These are phyloP conservation scores for Mirza zaza DNA, from an alignment of 2,113 vertebrate genomes.

Conservation along the genomic window DNA sequence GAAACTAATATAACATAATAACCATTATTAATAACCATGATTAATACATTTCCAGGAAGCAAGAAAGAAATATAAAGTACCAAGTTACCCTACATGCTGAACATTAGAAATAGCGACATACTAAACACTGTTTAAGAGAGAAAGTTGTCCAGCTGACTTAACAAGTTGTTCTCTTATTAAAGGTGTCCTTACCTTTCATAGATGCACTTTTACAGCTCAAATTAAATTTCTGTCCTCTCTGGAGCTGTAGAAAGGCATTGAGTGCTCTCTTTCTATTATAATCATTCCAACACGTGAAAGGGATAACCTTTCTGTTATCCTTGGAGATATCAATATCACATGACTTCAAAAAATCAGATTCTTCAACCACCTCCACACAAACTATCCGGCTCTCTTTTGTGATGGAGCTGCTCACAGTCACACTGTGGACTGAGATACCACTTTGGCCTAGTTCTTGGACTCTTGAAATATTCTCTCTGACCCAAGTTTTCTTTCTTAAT, in stretches of 20 bases:
- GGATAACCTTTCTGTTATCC: background rate
- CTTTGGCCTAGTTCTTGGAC: background rate
- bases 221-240: constrained; percentile 51
- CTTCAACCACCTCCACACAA: background rate
- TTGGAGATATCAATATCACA: background rate
- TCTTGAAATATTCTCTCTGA: background rate
- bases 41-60: background rate
- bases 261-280: constrained; percentile 30
- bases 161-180: background rate
- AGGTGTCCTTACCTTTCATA: background rate
- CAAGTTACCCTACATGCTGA: background rate
- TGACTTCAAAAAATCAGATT: background rate
- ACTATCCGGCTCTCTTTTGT: background rate
- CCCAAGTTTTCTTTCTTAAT: background rate
- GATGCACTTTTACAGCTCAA: background rate
- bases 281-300: constrained; percentile 30
- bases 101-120: background rate
- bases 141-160: constrained; percentile 30
- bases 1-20: background rate
- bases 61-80: background rate
- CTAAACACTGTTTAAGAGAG: background rate
- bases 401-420: background rate
- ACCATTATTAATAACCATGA: background rate
- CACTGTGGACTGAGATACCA: background rate
- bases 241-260: constrained; percentile 8